phyloP scores from a whole-genome alignment of 2,113 vertebrate species.

The Xerus inauris region DNA sequence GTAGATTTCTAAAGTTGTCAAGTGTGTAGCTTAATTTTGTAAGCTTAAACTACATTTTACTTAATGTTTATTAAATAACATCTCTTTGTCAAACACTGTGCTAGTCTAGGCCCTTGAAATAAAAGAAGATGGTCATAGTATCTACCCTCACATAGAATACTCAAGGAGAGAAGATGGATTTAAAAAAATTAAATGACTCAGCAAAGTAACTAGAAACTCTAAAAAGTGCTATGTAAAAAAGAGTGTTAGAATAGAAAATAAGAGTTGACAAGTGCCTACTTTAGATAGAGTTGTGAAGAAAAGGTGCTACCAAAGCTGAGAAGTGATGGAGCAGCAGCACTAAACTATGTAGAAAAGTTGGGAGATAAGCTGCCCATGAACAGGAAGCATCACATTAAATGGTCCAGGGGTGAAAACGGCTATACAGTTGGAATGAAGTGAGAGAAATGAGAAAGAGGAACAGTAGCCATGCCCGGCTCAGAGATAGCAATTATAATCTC shows the following conservation, averaged over 20 bases:
- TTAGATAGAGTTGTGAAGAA: slow-evolving; percentile 1
- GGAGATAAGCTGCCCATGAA: not conserved
- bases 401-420: not conserved
- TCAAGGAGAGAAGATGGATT: not conserved
- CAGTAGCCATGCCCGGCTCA: not conserved
- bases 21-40: not conserved
- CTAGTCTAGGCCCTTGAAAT: not conserved
- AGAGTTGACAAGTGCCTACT: not conserved
- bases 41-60: not conserved
- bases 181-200: not conserved
- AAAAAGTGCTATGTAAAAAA: not conserved
- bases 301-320: not conserved
- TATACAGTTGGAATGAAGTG: not conserved
- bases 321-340: not conserved
- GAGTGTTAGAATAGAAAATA: not conserved
- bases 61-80: not conserved
- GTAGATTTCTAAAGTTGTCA: not conserved
- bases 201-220: slow-evolving; percentile 16
- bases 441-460: not conserved
- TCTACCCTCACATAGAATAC: not conserved
- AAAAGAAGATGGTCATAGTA: not conserved
- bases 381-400: not conserved
- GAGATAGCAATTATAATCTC: not conserved
- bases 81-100: not conserved
- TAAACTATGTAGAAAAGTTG: not conserved